Evolutionary conservation across 2,797 vertebrate genomes (phyloP).

Genomic region (Aphelocoma californica): DNA sequence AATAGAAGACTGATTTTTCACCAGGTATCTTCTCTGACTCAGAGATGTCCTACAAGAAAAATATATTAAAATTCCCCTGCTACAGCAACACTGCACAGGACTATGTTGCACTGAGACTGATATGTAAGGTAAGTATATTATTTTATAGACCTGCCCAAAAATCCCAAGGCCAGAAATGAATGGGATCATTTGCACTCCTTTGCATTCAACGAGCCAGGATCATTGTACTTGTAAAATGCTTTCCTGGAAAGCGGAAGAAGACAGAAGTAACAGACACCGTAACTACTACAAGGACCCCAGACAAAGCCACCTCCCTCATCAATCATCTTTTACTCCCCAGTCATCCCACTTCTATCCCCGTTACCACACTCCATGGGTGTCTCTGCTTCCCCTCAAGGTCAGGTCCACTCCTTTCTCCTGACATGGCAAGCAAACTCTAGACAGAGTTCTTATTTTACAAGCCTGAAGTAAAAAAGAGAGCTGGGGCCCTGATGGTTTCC

Average conservation of each 20-base stretch:
- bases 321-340: neutral
- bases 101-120: neutral
- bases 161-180: neutral
- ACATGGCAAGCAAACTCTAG: neutral
- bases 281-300: neutral
- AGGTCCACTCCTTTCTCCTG: neutral
- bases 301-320: neutral
- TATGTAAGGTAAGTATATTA: neutral
- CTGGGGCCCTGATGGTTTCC: neutral
- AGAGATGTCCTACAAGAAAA: slow-evolving; percentile 77
- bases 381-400: neutral
- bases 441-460: neutral
- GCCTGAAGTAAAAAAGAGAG: neutral
- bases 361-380: neutral
- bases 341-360: neutral
- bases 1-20: slow-evolving; percentile 90
- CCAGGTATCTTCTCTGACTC: slow-evolving; percentile 74
- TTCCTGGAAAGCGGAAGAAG: neutral
- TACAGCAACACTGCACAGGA: neutral
- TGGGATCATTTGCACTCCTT: neutral
- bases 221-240: neutral
- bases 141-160: neutral
- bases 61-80: neutral
- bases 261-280: neutral
- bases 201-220: neutral